These are phyloP conservation scores for Hiodon alosoides DNA, from an alignment of 2,113 vertebrate genomes.

Conservation along the genomic window DNA sequence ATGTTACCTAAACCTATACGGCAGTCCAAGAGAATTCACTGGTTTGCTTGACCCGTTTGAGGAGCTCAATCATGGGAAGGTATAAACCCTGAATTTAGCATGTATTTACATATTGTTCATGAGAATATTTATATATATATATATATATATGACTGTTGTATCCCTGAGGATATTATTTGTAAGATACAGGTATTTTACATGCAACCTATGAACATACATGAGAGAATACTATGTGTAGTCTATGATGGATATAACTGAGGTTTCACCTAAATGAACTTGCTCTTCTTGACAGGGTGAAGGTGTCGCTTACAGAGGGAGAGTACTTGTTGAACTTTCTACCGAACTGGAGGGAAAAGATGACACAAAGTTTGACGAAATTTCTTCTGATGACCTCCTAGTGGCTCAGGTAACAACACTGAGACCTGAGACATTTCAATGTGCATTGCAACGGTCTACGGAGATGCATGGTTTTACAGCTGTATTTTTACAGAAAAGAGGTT, in stretches of 20 bases:
- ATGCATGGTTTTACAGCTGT: no score
- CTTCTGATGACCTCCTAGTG: slow-evolving; percentile 83
- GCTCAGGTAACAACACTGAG: slow-evolving; percentile 70
- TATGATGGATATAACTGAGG: no score
- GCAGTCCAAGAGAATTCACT: slow-evolving; percentile 88
- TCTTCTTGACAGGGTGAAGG: slow-evolving; percentile 78
- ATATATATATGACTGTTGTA: not conserved
- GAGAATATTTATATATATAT: not conserved
- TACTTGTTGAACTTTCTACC: slow-evolving; percentile 84
- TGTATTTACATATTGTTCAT: not conserved
- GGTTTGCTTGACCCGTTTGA: slow-evolving; percentile 89
- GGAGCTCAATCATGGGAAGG: slow-evolving; percentile 88
- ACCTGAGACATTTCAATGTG: no score
- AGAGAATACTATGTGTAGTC: no score
- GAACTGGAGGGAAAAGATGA: slow-evolving; percentile 72
- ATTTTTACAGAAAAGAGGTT: no score
- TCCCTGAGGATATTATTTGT: no score
- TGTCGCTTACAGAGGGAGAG: slow-evolving; percentile 85
- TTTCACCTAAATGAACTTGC: not conserved
- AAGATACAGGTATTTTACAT: no score
- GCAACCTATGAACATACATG: no score
- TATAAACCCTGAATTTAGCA: slow-evolving; percentile 26
- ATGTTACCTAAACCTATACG: slow-evolving; percentile 90
- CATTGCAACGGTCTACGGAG: no score
- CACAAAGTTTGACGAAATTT: slow-evolving; percentile 75